Evolutionary conservation across 2,797 vertebrate species (phyloP), one percentile per base, ranked within the genome.

Genomic region (Odontamblyopus rebecca): DNA sequence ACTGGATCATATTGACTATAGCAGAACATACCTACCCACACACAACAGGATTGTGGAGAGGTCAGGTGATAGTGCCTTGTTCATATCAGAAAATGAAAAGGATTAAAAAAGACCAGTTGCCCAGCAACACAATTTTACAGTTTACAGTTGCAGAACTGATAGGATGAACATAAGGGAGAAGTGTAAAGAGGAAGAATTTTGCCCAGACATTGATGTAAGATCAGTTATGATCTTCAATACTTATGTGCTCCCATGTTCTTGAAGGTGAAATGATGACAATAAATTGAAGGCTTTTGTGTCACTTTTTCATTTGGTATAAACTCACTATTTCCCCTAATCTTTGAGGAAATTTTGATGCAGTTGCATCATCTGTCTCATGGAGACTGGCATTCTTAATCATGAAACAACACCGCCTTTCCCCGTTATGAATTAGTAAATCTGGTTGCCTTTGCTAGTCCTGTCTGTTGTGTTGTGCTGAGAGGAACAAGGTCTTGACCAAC

Each of bases 111-210:
- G 51, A 35, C 26, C 69, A 29, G 86, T 91, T 88, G 71, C 91
- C 82, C 77, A 73, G 89, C 85, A 90, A 90, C 87, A 1, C 19
- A 13, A 68, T 54, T 78, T 68, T 62, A 70, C 72, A 73, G 71
- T 18, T 50, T 65, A 38, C 7, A 38, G 7, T 11, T 57, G 6
- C 76, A 57, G 67, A 76, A 71, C 70, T 56, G 67, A 72, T 1
- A 3, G 56, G 48, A 74, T 32, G 72, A 38, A 68, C 74, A 29
- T 77, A 75, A 69, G 75, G 74, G 74, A 62, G 71, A 76, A 64
- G 67, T 26, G 64, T 60, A 70, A 68, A 69, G 54, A 80, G 18
- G 11, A 73, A 53, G 72, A 67, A 29, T 69, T 53, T 15, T 72
- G 6, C 56, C 18, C 62, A 77, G 77, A 82, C 72, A 83, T 53